Evolutionary conservation across 2,797 vertebrate species (phyloP).

Genomic region (Australoheros facetus): DNA sequence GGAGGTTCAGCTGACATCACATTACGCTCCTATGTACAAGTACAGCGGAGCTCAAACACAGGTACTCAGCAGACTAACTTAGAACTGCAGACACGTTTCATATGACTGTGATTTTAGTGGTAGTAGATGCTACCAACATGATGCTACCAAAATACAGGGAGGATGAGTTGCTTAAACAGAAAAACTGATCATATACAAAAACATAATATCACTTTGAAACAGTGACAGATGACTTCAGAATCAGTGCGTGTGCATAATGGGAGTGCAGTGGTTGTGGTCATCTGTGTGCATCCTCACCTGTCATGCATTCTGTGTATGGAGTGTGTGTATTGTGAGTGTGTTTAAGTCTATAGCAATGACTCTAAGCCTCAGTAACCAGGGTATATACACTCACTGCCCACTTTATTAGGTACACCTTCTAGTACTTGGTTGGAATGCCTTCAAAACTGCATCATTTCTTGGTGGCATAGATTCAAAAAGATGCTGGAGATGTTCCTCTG

Average conservation of each 20-base stretch:
- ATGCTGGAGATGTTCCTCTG: too few species aligned
- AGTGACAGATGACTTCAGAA: neutral
- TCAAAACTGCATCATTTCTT: too few species aligned
- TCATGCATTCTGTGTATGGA: conserved; percentile 25
- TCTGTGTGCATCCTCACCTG: conserved; percentile 46
- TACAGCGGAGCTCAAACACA: conserved; percentile 78
- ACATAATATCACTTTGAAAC: neutral
- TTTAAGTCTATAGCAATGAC: conserved; percentile 2
- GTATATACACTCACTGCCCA: neutral
- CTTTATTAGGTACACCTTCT: neutral
- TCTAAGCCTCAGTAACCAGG: neutral
- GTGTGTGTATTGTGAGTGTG: conserved; percentile 24
- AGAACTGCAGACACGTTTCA: neutral
- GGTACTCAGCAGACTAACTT: conserved; percentile 69
- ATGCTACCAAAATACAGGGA: conserved; percentile 57
- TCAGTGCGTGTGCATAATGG: conserved; percentile 43
- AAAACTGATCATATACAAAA: neutral
- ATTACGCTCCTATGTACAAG: conserved; percentile 91
- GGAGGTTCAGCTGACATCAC: conserved; percentile 97
- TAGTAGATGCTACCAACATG: neutral
- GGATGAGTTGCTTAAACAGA: conserved; percentile 83
- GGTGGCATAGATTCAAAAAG: too few species aligned
- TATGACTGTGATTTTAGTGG: neutral
- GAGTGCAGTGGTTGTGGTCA: conserved; percentile 16
- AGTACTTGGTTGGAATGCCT: neutral